These are phyloP conservation scores for Cheilosia urbana DNA, from an alignment of 2,888 invertebrate species.

Conservation along the genomic window DNA sequence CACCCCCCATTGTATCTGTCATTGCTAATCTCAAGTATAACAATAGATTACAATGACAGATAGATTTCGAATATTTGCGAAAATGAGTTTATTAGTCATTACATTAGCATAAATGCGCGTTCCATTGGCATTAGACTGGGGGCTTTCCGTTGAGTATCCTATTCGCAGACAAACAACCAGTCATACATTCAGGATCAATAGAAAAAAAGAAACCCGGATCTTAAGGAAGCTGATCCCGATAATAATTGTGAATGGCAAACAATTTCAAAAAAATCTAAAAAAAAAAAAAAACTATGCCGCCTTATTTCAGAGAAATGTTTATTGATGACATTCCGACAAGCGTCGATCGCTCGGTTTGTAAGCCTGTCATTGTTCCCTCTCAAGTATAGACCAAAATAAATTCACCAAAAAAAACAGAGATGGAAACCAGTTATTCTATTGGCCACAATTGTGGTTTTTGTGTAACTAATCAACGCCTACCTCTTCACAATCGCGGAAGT, in stretches of 20 bases:
- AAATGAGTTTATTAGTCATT: too few species aligned
- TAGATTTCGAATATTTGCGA: too few species aligned
- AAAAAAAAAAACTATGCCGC: slow-evolving; percentile 6
- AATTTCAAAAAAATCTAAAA: slow-evolving; percentile 1
- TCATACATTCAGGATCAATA: neutral
- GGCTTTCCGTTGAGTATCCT: too few species aligned
- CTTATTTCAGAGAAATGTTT: slow-evolving; percentile 18
- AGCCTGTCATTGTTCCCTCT: neutral
- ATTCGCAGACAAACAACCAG: too few species aligned
- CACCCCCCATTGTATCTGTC: too few species aligned
- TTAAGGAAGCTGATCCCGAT: slow-evolving; percentile 49
- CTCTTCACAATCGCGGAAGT: slow-evolving; percentile 40
- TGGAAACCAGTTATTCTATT: slow-evolving; percentile 47
- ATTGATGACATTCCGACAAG: slow-evolving; percentile 25
- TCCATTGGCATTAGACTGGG: too few species aligned
- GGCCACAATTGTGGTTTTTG: slow-evolving; percentile 21
- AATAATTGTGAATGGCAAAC: slow-evolving; percentile 24
- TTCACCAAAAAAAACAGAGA: slow-evolving; percentile 3
- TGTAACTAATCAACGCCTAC: slow-evolving; percentile 52
- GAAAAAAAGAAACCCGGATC: slow-evolving; percentile 53
- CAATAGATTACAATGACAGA: too few species aligned
- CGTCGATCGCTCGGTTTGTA: too few species aligned
- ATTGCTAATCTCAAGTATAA: too few species aligned
- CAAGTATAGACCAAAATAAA: slow-evolving; percentile 5
- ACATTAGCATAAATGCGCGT: too few species aligned